phyloP scores from a whole-genome alignment of 2,888 invertebrate genomes.

The Nysson spinosus region DNA sequence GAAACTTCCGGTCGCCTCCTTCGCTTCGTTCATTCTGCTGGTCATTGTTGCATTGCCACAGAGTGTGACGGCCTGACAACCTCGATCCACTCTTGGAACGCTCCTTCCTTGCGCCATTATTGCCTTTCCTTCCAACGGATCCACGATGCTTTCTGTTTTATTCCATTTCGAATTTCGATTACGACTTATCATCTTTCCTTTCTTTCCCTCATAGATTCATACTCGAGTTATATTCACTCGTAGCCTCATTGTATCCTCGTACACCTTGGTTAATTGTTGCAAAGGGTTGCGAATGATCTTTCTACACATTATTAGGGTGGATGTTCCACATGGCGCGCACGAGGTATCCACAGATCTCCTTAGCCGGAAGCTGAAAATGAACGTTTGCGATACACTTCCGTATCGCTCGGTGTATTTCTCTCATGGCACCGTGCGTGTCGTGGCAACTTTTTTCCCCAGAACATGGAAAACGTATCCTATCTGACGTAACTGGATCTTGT shows the following conservation, averaged over 20 bases:
- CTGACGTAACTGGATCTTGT: neutral
- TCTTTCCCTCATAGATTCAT: constrained; percentile 9
- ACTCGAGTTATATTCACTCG: constrained; percentile 17
- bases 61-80: constrained; percentile 73
- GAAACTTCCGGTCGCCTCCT: constrained; percentile 63
- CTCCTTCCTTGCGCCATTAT: constrained; percentile 35
- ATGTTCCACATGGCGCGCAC: constrained; percentile 45
- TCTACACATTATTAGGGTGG: constrained; percentile 36
- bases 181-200: constrained; percentile 27
- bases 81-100: constrained; percentile 64
- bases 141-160: too few species aligned
- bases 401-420: constrained; percentile 18
- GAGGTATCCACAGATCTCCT: constrained; percentile 43
- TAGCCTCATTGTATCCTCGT: neutral
- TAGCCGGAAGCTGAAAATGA: constrained; percentile 27
- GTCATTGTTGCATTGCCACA: constrained; percentile 71
- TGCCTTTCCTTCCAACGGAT: too few species aligned
- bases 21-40: constrained; percentile 59
- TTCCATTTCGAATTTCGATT: too few species aligned
- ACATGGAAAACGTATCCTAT: neutral
- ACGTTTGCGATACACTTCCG: constrained; percentile 24
- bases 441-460: neutral
- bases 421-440: constrained; percentile 4
- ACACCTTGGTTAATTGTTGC: constrained; percentile 14
- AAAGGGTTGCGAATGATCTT: constrained; percentile 29